phyloP scores from a whole-genome alignment of 1,140 invertebrate genomes.

The Sminthurinus signatus region DNA sequence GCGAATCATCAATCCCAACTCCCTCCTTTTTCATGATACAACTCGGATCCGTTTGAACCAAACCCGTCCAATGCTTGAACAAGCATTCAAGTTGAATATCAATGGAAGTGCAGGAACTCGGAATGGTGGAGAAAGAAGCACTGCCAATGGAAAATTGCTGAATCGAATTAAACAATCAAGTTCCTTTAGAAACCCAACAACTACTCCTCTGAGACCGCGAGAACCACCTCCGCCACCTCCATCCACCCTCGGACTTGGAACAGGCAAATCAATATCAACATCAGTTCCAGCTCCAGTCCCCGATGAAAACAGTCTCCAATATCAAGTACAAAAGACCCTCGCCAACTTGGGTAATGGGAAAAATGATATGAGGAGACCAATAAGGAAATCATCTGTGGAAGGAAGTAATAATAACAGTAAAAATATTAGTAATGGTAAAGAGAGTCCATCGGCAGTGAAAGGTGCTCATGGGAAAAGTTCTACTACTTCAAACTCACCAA shows the following conservation, averaged over 20 bases:
- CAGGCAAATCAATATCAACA: neutral
- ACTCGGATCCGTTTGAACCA: constrained; percentile 40
- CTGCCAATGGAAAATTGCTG: neutral
- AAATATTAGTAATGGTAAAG: neutral
- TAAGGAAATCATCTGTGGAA: neutral
- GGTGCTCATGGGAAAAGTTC: too few species aligned
- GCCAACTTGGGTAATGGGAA: neutral
- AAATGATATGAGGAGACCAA: neutral
- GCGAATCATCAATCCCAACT: constrained; percentile 37
- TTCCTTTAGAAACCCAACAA: constrained; percentile 20
- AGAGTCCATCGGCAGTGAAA: too few species aligned
- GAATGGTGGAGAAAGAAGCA: neutral
- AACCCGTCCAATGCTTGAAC: constrained; percentile 30
- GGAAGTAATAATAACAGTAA: neutral
- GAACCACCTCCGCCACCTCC: constrained; percentile 48
- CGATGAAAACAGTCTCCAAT: too few species aligned
- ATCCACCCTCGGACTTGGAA: neutral
- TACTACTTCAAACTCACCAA: constrained; percentile 10
- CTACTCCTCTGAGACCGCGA: constrained; percentile 42
- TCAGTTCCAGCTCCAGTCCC: too few species aligned
- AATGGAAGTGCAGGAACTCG: neutral
- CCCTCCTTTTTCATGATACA: constrained; percentile 40
- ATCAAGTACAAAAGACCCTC: neutral
- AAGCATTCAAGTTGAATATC: constrained; percentile 30
- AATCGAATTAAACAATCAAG: constrained; percentile 28